These are phyloP conservation scores for Automeris io DNA, from an alignment of 2,888 invertebrate genomes.

Conservation along the genomic window DNA sequence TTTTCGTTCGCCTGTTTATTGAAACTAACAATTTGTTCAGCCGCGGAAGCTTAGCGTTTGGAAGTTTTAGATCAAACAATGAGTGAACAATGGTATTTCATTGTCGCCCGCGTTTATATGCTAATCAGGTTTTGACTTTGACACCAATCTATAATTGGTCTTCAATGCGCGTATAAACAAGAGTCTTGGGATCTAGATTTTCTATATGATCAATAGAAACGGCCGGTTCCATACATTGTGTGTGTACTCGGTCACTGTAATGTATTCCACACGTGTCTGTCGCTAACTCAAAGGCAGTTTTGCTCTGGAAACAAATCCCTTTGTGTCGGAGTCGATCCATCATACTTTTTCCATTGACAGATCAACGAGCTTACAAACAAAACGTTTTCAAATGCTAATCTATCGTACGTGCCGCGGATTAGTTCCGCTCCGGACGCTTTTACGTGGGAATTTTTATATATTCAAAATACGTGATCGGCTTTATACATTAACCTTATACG, in stretches of 20 bases:
- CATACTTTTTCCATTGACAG: slow-evolving; percentile 70
- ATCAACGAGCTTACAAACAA: slow-evolving; percentile 69
- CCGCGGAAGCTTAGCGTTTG: slow-evolving; percentile 7
- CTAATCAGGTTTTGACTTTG: slow-evolving; percentile 9
- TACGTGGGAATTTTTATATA: slow-evolving; percentile 53
- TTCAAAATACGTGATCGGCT: slow-evolving; percentile 21
- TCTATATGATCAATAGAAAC: slow-evolving; percentile 21
- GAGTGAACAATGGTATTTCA: slow-evolving; percentile 9
- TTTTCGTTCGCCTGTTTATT: slow-evolving; percentile 29
- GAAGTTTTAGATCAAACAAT: slow-evolving; percentile 6
- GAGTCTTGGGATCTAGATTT: slow-evolving; percentile 2
- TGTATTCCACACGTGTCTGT: slow-evolving; percentile 63
- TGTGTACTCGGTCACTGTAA: slow-evolving; percentile 26
- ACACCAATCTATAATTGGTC: slow-evolving; percentile 7
- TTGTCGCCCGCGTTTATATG: slow-evolving; percentile 6
- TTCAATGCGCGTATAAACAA: slow-evolving; percentile 5
- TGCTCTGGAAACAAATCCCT: slow-evolving; percentile 70
- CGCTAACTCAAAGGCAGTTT: slow-evolving; percentile 63
- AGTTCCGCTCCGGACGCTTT: slow-evolving; percentile 47
- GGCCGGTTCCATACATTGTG: slow-evolving; percentile 22
- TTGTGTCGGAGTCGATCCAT: slow-evolving; percentile 62
- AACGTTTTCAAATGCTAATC: slow-evolving; percentile 72
- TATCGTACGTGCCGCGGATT: slow-evolving; percentile 63
- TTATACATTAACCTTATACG: slow-evolving; percentile 73
- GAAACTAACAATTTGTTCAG: slow-evolving; percentile 21